These are phyloP conservation scores for Parnassius glacialis DNA, from an alignment of 2,888 invertebrate genomes.

Conservation along the genomic window DNA sequence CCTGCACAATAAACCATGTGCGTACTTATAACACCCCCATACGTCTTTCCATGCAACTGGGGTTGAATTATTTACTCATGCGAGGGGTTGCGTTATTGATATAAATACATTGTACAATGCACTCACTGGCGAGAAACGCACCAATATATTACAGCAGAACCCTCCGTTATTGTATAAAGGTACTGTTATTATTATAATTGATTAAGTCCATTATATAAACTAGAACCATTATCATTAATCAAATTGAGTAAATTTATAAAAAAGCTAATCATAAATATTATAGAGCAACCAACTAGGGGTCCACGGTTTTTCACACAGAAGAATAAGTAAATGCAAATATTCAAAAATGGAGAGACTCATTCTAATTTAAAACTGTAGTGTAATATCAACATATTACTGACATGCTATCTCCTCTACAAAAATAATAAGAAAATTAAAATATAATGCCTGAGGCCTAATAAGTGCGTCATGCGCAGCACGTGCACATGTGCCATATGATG, in stretches of 20 bases:
- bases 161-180: conserved; percentile 21
- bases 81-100: conserved; percentile 32
- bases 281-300: no score
- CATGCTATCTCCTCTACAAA: no score
- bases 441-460: no score
- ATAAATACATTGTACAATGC: conserved; percentile 39
- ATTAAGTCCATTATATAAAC: neutral
- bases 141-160: conserved; percentile 33
- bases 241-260: neutral
- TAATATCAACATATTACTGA: no score
- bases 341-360: no score
- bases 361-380: no score
- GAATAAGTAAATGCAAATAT: no score
- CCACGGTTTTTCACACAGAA: no score
- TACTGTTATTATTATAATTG: conserved; percentile 19
- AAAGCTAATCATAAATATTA: no score
- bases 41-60: conserved; percentile 5
- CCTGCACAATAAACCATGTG: conserved; percentile 45
- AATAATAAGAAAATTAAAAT: no score
- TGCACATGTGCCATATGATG: no score
- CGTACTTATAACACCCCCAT: conserved; percentile 31
- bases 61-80: conserved; percentile 25
- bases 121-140: conserved; percentile 35
- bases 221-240: neutral
- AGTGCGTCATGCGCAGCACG: no score